These are phyloP conservation scores for Phengaris arion DNA, from an alignment of 2,888 invertebrate species.

Conservation along the genomic window DNA sequence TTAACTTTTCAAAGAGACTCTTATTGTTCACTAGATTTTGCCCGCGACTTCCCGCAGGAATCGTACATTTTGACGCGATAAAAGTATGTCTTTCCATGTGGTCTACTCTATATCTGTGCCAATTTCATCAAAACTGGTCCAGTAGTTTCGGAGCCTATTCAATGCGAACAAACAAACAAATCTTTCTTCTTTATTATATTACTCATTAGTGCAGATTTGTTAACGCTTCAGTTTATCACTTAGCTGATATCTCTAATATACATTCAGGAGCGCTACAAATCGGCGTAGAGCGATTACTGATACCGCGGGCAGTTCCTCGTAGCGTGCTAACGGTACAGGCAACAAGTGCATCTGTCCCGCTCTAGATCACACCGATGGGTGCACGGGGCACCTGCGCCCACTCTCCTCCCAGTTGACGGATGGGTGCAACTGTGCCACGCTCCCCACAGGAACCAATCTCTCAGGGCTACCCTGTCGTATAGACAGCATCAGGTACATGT, in stretches of 20 bases:
- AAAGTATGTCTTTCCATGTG: too few species aligned
- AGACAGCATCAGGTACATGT: not conserved
- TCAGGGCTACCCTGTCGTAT: not conserved
- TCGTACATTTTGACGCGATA: too few species aligned
- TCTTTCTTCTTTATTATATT: too few species aligned
- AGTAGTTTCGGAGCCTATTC: too few species aligned
- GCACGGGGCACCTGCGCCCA: not conserved
- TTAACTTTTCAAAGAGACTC: too few species aligned
- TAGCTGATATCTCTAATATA: not conserved
- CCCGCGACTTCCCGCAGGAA: too few species aligned
- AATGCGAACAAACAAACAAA: too few species aligned
- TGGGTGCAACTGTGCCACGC: too few species aligned
- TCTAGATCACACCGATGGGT: not conserved
- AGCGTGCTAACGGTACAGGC: not conserved
- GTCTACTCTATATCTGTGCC: too few species aligned
- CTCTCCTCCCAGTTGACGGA: not conserved
- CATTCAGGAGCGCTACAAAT: conserved; percentile 10
- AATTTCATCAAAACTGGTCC: too few species aligned
- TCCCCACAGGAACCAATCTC: not conserved
- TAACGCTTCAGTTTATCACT: conserved; percentile 8
- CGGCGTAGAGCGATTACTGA: not conserved
- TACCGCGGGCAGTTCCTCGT: not conserved
- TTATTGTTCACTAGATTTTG: too few species aligned
- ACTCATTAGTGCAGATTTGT: too few species aligned
- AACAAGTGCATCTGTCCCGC: not conserved